phyloP scores from a whole-genome alignment of 2,888 invertebrate species.

The Hartigia nigra region DNA sequence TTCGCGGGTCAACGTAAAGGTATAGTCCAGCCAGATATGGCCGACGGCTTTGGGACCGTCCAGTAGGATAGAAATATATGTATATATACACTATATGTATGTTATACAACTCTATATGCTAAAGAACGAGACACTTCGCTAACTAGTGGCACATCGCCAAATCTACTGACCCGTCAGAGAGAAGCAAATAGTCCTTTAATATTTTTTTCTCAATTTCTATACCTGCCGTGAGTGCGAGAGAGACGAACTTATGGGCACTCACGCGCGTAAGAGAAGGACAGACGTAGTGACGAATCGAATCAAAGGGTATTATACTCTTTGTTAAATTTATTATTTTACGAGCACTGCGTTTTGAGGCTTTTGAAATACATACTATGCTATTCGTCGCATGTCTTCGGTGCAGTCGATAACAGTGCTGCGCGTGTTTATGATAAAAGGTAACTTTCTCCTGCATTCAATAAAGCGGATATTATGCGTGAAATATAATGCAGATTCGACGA shows the following conservation, averaged over 20 bases:
- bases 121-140: not conserved
- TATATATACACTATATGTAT: not conserved
- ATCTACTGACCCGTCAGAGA: not conserved
- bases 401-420: not conserved
- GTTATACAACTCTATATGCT: not conserved
- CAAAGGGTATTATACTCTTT: not conserved
- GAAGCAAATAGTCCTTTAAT: not conserved
- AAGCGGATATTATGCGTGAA: not conserved
- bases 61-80: not conserved
- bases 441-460: not conserved
- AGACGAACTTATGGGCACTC: not conserved
- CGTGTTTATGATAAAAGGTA: not conserved
- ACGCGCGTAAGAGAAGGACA: not conserved
- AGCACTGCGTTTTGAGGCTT: not conserved
- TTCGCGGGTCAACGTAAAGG: constrained; percentile 27
- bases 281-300: not conserved
- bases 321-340: not conserved
- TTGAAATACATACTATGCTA: not conserved
- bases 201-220: not conserved
- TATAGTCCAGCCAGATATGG: constrained; percentile 7
- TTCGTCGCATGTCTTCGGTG: not conserved
- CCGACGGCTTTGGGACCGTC: not conserved
- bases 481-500: not conserved
- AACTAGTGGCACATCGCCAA: not conserved
- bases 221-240: not conserved